Base-by-base conservation (phyloP, 2,797 vertebrate genomes). In the Megalops cyprinoides region DNA sequence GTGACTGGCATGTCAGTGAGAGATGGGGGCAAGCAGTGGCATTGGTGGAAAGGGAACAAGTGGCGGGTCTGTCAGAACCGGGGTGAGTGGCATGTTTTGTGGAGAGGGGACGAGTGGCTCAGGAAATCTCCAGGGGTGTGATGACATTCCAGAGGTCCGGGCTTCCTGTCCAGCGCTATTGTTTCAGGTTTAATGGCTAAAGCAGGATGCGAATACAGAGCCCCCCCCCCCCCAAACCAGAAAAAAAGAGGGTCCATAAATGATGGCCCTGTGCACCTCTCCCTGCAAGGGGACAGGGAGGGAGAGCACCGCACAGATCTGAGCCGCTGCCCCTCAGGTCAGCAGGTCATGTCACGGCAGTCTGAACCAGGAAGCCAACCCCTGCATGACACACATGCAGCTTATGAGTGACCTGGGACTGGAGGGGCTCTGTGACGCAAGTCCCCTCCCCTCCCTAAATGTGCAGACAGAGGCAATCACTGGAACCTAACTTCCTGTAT, bases 111-210 rank as follows among this genome's bases (percentile, higher is more conserved):
- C 53, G 10, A 62, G 74, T 80, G 83, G 77, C 46, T 78, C 84
- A 87, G 88, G 89, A 91, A 88, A 87, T 85, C 88, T 91, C 89
- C 79, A 44, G 86, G 84, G 86, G 78, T 73, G 53, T 81, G 85
- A 87, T 85, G 87, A 84, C 91, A 86, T 89, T 86, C 87, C 86
- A 84, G 62, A 46, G 23, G 78, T 80, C 62, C 3, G 73, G 74
- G 28, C 55, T 73, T 83, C 86, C 89, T 74, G 84, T 76, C 80
- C 80, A 7, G 78, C 79, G 80, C 87, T 81, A 88, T 91, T 90
- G 91, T 89, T 89, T 80, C 86, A 87, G 81, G 78, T 84, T 81
- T 89, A 90, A 88, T 90, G 53, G 87, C 87, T 84, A 79, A 76
- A 65, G 82, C 87, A 89, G 91, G 89, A 92, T 91, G 87, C 80